phyloP scores from a whole-genome alignment of 2,797 vertebrate species.

The Novumbra hubbsi region DNA sequence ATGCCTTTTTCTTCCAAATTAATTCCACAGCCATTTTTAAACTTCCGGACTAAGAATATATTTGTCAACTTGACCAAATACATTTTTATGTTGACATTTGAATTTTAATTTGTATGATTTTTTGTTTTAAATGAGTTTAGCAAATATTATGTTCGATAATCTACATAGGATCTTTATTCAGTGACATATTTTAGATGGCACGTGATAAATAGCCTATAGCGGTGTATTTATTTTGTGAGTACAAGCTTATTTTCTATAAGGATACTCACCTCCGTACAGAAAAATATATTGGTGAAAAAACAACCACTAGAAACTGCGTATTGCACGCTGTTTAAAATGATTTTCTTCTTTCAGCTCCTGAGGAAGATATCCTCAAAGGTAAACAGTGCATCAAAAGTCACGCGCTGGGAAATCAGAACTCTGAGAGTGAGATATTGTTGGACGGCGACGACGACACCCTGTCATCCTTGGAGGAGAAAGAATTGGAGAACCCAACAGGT shows the following conservation, averaged over 20 bases:
- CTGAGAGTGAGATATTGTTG: conserved; percentile 84
- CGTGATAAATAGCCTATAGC: neutral
- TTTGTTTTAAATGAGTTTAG: neutral
- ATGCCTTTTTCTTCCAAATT: neutral
- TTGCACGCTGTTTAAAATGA: neutral
- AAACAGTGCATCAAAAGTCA: conserved; percentile 92
- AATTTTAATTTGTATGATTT: neutral
- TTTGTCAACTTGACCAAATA: neutral
- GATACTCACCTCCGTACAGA: conserved; percentile 20
- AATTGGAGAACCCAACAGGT: conserved; percentile 94
- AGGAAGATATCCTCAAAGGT: conserved; percentile 92
- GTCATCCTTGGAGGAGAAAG: conserved; percentile 94
- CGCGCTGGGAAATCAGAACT: conserved; percentile 89
- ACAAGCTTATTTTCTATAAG: neutral
- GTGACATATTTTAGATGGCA: neutral
- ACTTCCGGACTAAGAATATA: neutral
- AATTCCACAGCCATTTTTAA: neutral
- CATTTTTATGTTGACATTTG: neutral
- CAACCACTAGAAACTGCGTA: neutral
- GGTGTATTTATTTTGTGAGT: neutral
- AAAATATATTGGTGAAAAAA: conserved; percentile 10
- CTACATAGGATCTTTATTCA: neutral
- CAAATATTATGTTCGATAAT: no score
- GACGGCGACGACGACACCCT: conserved; percentile 93
- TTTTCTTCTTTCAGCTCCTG: conserved; percentile 75